These are phyloP conservation scores for Acanthosepion lycidas DNA, from an alignment of 2,888 invertebrate genomes.

Conservation along the genomic window DNA sequence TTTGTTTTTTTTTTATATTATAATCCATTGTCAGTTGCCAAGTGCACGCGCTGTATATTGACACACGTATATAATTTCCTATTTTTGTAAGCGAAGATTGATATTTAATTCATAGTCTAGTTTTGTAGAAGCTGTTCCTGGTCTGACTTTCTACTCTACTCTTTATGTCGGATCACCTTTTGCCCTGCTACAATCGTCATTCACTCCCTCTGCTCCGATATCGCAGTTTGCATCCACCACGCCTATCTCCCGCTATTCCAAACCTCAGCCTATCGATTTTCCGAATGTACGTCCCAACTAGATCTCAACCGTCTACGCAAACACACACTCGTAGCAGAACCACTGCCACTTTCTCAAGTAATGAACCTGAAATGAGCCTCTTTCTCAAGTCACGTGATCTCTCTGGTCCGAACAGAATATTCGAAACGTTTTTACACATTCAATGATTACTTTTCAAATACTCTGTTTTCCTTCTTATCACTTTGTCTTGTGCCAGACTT, in stretches of 20 bases:
- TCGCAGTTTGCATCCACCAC: not conserved
- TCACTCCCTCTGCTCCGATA: not conserved
- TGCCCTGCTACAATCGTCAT: not conserved
- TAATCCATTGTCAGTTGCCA: too few species aligned
- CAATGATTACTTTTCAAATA: not conserved
- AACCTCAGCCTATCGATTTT: not conserved
- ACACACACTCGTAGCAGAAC: not conserved
- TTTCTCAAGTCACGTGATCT: not conserved
- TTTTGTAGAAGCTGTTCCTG: not conserved
- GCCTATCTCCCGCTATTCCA: not conserved
- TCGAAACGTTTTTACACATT: not conserved
- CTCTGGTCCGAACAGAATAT: not conserved
- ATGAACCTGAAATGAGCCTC: not conserved
- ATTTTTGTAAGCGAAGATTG: too few species aligned
- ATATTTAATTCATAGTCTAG: not conserved
- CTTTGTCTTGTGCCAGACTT: too few species aligned
- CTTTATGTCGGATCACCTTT: not conserved
- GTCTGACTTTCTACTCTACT: not conserved
- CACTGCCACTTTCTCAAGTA: not conserved
- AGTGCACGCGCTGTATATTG: too few species aligned
- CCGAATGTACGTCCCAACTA: slow-evolving; percentile 1
- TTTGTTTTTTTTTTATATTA: too few species aligned
- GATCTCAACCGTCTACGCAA: not conserved
- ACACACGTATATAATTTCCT: too few species aligned
- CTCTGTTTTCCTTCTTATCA: not conserved